phyloP scores from a whole-genome alignment of 2,113 vertebrate species.

The Ameiurus melas region DNA sequence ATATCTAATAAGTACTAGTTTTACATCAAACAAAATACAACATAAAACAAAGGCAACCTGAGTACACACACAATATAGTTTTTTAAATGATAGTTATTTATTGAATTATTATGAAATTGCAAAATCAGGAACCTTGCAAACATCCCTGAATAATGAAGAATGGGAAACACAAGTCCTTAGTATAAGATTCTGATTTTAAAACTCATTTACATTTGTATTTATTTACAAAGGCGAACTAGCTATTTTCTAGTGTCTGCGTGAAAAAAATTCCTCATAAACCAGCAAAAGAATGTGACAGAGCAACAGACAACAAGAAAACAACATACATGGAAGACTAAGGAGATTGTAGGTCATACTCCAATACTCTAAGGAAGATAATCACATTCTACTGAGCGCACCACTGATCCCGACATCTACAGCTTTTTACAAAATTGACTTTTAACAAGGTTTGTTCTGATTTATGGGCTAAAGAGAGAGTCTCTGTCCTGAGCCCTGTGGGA shows the following conservation, averaged over 20 bases:
- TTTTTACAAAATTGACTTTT: neutral
- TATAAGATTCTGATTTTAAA: neutral
- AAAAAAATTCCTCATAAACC: neutral
- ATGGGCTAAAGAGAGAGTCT: constrained; percentile 5
- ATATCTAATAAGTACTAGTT: no score
- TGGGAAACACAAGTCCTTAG: neutral
- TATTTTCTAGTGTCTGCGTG: neutral
- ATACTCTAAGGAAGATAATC: neutral
- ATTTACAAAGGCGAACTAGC: neutral
- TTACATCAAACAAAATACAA: no score
- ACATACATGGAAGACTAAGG: no score
- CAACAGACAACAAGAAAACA: neutral
- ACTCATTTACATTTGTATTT: neutral
- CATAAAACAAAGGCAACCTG: no score
- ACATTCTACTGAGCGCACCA: neutral
- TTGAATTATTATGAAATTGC: neutral
- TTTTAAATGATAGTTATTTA: no score
- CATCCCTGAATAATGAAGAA: neutral
- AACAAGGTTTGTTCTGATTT: constrained; percentile 21
- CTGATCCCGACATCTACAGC: neutral
- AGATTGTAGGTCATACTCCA: neutral
- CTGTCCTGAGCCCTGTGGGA: neutral
- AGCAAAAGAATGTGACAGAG: neutral
- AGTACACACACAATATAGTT: no score
- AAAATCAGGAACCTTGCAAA: neutral